Evolutionary conservation across 2,113 vertebrate species (phyloP).

Genomic region (Puffinus mauretanicus): DNA sequence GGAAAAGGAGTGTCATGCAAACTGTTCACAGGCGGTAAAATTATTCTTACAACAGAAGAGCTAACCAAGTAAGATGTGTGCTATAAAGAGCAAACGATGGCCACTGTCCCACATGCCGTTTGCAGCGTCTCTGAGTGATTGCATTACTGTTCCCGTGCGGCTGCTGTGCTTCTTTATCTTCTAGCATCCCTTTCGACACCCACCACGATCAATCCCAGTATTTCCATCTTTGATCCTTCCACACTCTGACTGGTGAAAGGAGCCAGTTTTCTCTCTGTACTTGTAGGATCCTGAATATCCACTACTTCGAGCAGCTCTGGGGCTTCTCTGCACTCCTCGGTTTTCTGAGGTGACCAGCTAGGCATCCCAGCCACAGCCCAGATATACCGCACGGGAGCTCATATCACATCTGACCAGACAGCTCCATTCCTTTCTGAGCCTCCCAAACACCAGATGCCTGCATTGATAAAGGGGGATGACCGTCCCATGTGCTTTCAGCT

Average conservation of each 20-base stretch:
- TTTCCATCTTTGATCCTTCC: not conserved
- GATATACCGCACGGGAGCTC: not conserved
- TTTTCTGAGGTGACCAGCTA: not conserved
- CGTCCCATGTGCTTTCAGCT: not conserved
- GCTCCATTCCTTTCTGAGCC: not conserved
- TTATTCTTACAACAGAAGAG: not conserved
- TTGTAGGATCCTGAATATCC: not conserved
- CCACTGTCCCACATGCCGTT: not conserved
- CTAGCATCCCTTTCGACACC: not conserved
- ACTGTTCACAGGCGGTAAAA: not conserved
- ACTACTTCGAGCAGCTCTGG: not conserved
- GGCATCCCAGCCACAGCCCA: not conserved
- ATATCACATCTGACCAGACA: conserved; percentile 35
- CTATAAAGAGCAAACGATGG: not conserved
- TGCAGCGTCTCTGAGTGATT: not conserved
- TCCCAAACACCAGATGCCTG: conserved; percentile 32
- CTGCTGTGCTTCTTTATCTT: not conserved
- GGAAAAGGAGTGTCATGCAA: conserved; percentile 19
- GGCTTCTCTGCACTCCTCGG: not conserved
- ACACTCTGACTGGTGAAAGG: not conserved
- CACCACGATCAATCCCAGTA: not conserved
- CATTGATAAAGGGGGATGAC: conserved; percentile 1
- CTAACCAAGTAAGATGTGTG: not conserved
- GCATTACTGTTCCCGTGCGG: accelerated
- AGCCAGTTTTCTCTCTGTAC: not conserved